Evolutionary conservation across 2,888 invertebrate species (phyloP), one percentile per base, ranked within the genome.

Genomic region (Frankliniella fusca): DNA sequence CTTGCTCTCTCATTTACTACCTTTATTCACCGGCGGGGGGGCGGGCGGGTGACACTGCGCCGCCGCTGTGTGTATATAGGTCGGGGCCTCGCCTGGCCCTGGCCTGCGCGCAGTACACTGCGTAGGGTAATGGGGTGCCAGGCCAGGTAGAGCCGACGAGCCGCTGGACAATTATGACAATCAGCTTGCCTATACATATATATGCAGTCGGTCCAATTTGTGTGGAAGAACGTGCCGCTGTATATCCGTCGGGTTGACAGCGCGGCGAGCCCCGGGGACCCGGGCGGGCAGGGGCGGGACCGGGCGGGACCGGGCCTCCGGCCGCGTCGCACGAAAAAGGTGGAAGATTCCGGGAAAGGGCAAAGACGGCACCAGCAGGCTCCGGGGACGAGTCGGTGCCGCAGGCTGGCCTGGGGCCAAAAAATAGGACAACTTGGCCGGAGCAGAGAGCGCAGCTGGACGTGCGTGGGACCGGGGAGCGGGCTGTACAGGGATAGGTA

Each of bases 1-100:
- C 70, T 76, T 76, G 61, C 70, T 76, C 27, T 76, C 70, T 76
- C 70, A 76, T 76, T 76, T 76, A 76, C 70, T 27, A 61, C 61
- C 61, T 61, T 18, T 18, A n/a, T n/a, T n/a, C 20, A 11, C 61
- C 20, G 61, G 61, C 61, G 61, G 27, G 70, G 70, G 27, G 23
- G 70, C 70, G 23, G 70, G 15, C 61, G 61, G 70, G 70, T 12
- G 54, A 54, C 54, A 15, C 15, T 12, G 54, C 2, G 15, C 15
- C 5, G 70, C 27, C 27, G 27, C 70, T 27, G 27, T 76, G 70
- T n/a, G 70, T 10, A 70, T 61, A 15, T 61, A 61, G 61, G 61
- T 61, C 61, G 61, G 61, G 61, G 18, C 61, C 15, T 54, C 54
- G 54, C 15, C 54, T n/a, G 54, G 54, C 54, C 54, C 54, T n/a